Evolutionary conservation across 1,140 invertebrate genomes (phyloP).

Genomic region (Whitmania pigra): DNA sequence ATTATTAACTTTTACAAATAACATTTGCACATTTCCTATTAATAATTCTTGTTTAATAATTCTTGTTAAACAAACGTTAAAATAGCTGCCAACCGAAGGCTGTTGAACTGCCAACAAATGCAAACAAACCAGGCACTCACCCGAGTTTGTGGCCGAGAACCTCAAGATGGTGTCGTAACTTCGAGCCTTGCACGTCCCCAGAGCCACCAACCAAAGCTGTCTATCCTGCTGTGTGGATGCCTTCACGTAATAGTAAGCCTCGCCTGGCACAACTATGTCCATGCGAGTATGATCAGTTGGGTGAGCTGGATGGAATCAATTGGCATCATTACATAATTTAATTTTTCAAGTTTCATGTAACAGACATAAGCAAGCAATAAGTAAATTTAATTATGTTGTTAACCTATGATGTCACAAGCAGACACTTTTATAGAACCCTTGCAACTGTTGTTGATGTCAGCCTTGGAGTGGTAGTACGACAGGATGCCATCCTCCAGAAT

Average conservation of each 20-base stretch:
- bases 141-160: too few relatives aligned
- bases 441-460: conserved; percentile 67
- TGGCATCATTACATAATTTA: conserved; percentile 17
- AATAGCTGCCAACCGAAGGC: too few relatives aligned
- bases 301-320: conserved; percentile 47
- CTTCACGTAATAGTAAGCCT: conserved; percentile 65
- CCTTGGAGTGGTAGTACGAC: conserved; percentile 68
- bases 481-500: conserved; percentile 64
- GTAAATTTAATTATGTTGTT: conserved; percentile 18
- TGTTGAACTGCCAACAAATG: too few relatives aligned
- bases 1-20: too few relatives aligned
- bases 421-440: conserved; percentile 69
- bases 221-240: conserved; percentile 60
- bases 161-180: conserved; percentile 39
- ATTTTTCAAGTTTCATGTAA: too few relatives aligned
- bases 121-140: too few relatives aligned
- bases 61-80: too few relatives aligned
- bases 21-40: too few relatives aligned
- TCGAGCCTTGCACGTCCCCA: conserved; percentile 67
- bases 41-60: too few relatives aligned
- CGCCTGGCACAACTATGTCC: conserved; percentile 65
- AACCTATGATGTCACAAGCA: conserved; percentile 68
- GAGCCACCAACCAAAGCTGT: conserved; percentile 65
- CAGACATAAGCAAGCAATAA: neutral
- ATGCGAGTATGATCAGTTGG: conserved; percentile 56